Percentiles rank a stretch among this genome's conserved stretches.
phyloP scores from a whole-genome alignment of 2,888 invertebrate species.

The Pteria penguin region DNA sequence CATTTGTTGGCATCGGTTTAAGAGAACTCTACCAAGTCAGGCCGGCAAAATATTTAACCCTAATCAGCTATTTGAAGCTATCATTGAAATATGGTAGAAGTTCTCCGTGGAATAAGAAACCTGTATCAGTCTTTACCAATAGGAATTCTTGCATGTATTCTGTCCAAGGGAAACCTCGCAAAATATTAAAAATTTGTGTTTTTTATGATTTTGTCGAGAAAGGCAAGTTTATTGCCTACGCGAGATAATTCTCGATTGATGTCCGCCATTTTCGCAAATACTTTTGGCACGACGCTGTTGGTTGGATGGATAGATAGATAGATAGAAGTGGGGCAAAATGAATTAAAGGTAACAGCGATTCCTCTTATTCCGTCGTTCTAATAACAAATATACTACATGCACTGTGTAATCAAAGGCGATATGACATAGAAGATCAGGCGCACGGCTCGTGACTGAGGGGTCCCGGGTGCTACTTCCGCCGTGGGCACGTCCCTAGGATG shows the following conservation, averaged over 20 bases:
- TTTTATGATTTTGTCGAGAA: neutral
- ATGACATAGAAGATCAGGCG: too few species aligned
- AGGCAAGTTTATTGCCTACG: neutral
- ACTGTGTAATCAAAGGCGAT: too few species aligned
- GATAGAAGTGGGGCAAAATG: too few species aligned
- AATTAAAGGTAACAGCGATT: too few species aligned
- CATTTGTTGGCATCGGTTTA: constrained; percentile 18
- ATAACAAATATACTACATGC: too few species aligned
- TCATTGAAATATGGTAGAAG: constrained; percentile 10
- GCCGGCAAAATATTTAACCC: neutral
- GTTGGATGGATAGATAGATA: too few species aligned
- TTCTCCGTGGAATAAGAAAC: constrained; percentile 18
- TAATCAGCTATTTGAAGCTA: constrained; percentile 12
- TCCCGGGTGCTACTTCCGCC: too few species aligned
- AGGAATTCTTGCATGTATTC: constrained; percentile 8
- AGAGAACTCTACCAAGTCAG: constrained; percentile 24
- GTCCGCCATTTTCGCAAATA: constrained; percentile 14
- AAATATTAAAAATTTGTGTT: constrained; percentile 18
- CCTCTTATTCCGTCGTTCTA: too few species aligned
- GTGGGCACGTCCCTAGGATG: too few species aligned
- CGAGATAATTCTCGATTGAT: neutral
- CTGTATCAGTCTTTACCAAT: constrained; percentile 7
- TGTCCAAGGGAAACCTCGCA: constrained; percentile 7
- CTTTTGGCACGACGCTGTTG: constrained; percentile 10
- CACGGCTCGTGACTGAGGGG: too few species aligned